phyloP scores from a whole-genome alignment of 2,797 vertebrate genomes.

The Aldrovandia affinis region DNA sequence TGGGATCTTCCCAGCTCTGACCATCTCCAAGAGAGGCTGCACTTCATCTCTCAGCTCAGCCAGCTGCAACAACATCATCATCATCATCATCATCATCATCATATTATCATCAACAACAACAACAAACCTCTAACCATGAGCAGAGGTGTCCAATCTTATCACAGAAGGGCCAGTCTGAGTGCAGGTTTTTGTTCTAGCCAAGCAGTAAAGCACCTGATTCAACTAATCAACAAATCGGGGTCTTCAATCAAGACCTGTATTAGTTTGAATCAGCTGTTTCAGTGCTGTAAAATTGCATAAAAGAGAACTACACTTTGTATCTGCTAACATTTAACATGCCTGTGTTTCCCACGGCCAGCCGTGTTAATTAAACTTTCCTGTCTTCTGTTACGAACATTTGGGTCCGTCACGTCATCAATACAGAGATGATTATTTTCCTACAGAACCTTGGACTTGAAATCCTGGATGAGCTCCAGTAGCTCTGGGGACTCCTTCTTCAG shows the following conservation, averaged over 20 bases:
- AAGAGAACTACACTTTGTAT: too few relatives aligned
- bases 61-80: slow-evolving; percentile 63
- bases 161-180: neutral
- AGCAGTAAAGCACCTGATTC: neutral
- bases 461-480: slow-evolving; percentile 88
- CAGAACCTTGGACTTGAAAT: slow-evolving; percentile 86
- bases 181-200: neutral
- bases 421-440: neutral
- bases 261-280: neutral
- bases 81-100: neutral
- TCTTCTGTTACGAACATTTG: neutral
- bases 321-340: too few relatives aligned
- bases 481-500: slow-evolving; percentile 94
- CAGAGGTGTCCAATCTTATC: neutral
- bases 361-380: too few relatives aligned
- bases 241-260: neutral
- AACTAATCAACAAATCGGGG: neutral
- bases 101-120: too few relatives aligned
- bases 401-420: neutral
- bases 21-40: slow-evolving; percentile 84
- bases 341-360: too few relatives aligned
- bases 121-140: neutral
- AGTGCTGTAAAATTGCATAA: too few relatives aligned
- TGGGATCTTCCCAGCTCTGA: slow-evolving; percentile 77
- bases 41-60: slow-evolving; percentile 86